Base-by-base conservation (phyloP, 2,888 invertebrate species). In the Idaea biselata region DNA sequence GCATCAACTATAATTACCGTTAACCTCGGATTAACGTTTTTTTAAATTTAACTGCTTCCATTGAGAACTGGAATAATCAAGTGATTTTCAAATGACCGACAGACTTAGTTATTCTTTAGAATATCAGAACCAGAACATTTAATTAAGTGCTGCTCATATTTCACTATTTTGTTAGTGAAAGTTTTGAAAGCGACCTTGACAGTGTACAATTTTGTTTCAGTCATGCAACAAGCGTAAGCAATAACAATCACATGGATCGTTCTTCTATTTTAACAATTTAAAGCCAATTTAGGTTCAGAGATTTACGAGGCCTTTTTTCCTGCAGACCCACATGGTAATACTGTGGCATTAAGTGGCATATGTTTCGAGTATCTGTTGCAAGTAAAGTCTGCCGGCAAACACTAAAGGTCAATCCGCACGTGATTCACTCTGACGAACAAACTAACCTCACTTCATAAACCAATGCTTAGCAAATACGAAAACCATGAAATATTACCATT, bases 1-100 rank as follows among this genome's bases (percentile, higher is more conserved):
- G 63, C 69, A 73, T 73, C 76, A 69, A 63, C 67, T 59, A 65
- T 78, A 73, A 77, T 78, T 73, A 67, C 68, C 68, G 17, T 71
- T 70, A 71, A 66, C 74, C 70, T 77, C 72, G 65, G 65, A 65
- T 66, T 55, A 63, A 62, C 66, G 68, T 69, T 64, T 60, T 65
- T 44, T 11, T 32, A 32, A 32, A 44, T 44, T 25, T 14, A 44
- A 44, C 44, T 11, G 32, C 1, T 32, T 32, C 32, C 1, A 32
- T 32, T 32, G 7, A 11, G 44, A 44, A 44, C 44, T 44, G 11
- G 44, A 44, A 44, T 8, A 44, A 44, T 44, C 44, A 14, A 44
- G 44, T 44, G 44, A 14, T 14, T 44, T 44, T 44, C 6, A 14
- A 44, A 3, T 44, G 44, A 14, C 8, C 14, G 8, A 44, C 14